Evolutionary conservation across 2,888 invertebrate genomes (phyloP).

Genomic region (Aporophyla lueneburgensis): DNA sequence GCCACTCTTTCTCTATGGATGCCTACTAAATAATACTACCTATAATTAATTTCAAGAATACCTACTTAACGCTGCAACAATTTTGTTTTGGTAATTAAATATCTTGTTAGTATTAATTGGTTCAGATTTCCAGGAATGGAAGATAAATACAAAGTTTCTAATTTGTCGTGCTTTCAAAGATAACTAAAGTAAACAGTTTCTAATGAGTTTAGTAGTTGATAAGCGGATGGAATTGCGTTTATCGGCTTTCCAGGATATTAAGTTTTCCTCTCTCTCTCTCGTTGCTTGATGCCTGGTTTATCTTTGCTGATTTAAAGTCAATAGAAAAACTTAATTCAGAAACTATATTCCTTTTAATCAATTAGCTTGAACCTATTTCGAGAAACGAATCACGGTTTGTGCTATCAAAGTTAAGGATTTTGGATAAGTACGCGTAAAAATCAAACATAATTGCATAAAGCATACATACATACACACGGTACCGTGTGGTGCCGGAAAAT

Average conservation of each 20-base stretch:
- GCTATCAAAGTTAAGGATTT: neutral
- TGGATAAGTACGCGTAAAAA: neutral
- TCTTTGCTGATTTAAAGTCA: neutral
- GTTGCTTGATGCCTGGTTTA: neutral
- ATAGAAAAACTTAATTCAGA: neutral
- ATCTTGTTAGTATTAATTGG: constrained; percentile 18
- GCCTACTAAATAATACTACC: neutral
- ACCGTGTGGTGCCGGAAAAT: too few relatives aligned
- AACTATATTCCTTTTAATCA: neutral
- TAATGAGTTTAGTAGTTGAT: constrained; percentile 42
- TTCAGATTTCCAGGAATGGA: constrained; percentile 12
- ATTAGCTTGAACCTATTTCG: too few relatives aligned
- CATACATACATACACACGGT: too few relatives aligned
- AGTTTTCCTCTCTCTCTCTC: neutral
- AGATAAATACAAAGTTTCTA: constrained; percentile 43
- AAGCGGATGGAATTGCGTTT: neutral
- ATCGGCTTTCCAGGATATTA: neutral
- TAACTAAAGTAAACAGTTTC: constrained; percentile 29
- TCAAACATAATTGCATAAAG: too few relatives aligned
- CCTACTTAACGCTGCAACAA: neutral
- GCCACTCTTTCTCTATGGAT: neutral
- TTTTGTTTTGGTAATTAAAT: constrained; percentile 29
- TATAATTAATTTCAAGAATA: too few relatives aligned
- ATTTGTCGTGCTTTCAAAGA: constrained; percentile 34
- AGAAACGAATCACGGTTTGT: neutral